Percentiles rank a stretch among this genome's conserved stretches.
Evolutionary conservation across 2,888 invertebrate species (phyloP).

Genomic region (Emmelina monodactyla): DNA sequence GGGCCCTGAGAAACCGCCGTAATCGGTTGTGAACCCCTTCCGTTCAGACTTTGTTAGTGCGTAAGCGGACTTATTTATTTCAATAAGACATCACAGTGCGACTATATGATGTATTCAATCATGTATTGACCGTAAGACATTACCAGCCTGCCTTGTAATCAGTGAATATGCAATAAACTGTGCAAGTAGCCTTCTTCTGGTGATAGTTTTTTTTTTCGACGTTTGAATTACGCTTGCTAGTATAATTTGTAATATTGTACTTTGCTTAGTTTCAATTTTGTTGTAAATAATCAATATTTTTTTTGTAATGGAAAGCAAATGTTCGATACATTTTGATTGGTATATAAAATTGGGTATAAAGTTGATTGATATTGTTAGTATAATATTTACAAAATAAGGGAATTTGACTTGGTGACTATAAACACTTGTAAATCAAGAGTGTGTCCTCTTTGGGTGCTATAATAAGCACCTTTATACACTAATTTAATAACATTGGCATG

Average conservation of each 20-base stretch:
- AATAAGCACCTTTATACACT: neutral
- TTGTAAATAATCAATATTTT: constrained; percentile 1
- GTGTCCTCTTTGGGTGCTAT: neutral
- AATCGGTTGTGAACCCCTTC: constrained; percentile 61
- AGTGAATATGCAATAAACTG: constrained; percentile 32
- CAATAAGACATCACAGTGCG: constrained; percentile 52
- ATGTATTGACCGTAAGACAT: constrained; percentile 11
- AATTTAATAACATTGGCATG: no score
- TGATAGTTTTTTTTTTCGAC: constrained; percentile 30
- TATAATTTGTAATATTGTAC: constrained; percentile 19
- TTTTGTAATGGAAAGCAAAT: neutral
- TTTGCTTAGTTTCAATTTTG: neutral
- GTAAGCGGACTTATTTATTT: constrained; percentile 62
- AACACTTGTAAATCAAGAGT: neutral
- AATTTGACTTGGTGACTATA: no score
- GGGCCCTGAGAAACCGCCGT: constrained; percentile 57
- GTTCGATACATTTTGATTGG: no score
- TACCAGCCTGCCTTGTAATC: constrained; percentile 29
- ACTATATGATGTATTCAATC: constrained; percentile 2
- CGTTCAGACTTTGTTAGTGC: constrained; percentile 56
- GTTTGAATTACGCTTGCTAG: constrained; percentile 42
- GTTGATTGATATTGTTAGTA: no score
- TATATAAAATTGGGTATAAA: no score
- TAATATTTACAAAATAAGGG: no score
- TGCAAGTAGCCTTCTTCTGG: constrained; percentile 25